These are phyloP conservation scores for Rhinophrynus dorsalis DNA, from an alignment of 2,797 vertebrate genomes.

Conservation along the genomic window DNA sequence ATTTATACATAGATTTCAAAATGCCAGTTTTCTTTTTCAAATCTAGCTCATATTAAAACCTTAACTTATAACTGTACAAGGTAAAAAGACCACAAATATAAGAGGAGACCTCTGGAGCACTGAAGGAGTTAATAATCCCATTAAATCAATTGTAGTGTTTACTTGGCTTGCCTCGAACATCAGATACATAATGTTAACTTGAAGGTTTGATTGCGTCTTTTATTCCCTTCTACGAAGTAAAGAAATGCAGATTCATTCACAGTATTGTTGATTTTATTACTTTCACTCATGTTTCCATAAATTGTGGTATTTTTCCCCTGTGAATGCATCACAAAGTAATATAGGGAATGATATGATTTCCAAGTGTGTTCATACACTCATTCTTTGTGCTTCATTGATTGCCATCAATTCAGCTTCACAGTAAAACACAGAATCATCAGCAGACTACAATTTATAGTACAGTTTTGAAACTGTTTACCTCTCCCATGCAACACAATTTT, in stretches of 20 bases:
- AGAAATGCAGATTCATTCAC: conserved; percentile 5
- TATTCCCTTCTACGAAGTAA: conserved; percentile 31
- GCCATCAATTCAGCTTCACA: conserved; percentile 63
- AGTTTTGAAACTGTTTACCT: conserved; percentile 59
- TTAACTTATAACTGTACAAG: too few relatives aligned
- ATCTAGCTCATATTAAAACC: too few relatives aligned
- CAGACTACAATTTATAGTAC: conserved; percentile 61
- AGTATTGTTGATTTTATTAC: too few relatives aligned
- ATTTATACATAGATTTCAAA: too few relatives aligned
- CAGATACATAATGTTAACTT: conserved; percentile 44
- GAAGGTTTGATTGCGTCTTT: conserved; percentile 21
- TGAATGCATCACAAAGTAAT: conserved; percentile 50
- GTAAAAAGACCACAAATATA: too few relatives aligned
- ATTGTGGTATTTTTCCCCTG: conserved; percentile 48
- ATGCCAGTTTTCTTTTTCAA: too few relatives aligned
- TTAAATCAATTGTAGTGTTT: too few relatives aligned
- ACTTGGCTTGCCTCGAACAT: too few relatives aligned
- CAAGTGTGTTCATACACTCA: conserved; percentile 53
- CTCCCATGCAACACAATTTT: conserved; percentile 54
- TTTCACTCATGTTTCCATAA: conserved; percentile 27
- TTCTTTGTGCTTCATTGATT: conserved; percentile 58
- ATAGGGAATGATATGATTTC: conserved; percentile 53
- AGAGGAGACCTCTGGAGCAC: too few relatives aligned
- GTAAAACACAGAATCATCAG: conserved; percentile 61
- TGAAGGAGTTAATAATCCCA: too few relatives aligned